Conservation (phyloP, 2,888 invertebrate genomes). For the Cyclophora punctaria region DNA sequence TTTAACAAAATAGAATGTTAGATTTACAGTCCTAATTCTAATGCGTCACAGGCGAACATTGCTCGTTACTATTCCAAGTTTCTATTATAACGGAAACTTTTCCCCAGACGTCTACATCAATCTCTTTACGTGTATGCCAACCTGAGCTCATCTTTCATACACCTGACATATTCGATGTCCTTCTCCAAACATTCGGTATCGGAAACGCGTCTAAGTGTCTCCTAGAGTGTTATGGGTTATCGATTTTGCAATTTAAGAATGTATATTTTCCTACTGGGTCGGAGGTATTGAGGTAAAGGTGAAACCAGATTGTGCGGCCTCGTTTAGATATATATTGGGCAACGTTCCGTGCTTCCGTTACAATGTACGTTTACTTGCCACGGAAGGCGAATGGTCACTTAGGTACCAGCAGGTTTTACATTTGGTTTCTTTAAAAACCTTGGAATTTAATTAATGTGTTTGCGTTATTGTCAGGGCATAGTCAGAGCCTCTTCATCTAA, state of each 20-base stretch:
- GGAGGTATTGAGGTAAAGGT: slow-evolving; percentile 53
- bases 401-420: no score
- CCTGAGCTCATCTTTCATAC: slow-evolving; percentile 20
- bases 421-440: no score
- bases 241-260: slow-evolving; percentile 32
- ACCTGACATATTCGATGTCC: slow-evolving; percentile 12
- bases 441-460: no score
- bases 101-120: no score
- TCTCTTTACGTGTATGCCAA: slow-evolving; percentile 8
- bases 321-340: slow-evolving; percentile 47
- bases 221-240: slow-evolving; percentile 10
- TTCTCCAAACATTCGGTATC: slow-evolving; percentile 13
- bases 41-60: no score
- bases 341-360: slow-evolving; percentile 60
- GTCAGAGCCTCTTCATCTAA: no score
- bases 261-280: slow-evolving; percentile 15
- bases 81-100: no score
- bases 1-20: no score
- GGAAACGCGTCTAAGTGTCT: slow-evolving; percentile 16
- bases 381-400: not conserved
- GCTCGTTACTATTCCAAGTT: no score
- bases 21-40: no score
- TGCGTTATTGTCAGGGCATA: no score
- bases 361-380: slow-evolving; percentile 29
- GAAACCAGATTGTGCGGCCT: slow-evolving; percentile 52